phyloP scores from a whole-genome alignment of 1,140 invertebrate genomes.

The Drosophila guanche region DNA sequence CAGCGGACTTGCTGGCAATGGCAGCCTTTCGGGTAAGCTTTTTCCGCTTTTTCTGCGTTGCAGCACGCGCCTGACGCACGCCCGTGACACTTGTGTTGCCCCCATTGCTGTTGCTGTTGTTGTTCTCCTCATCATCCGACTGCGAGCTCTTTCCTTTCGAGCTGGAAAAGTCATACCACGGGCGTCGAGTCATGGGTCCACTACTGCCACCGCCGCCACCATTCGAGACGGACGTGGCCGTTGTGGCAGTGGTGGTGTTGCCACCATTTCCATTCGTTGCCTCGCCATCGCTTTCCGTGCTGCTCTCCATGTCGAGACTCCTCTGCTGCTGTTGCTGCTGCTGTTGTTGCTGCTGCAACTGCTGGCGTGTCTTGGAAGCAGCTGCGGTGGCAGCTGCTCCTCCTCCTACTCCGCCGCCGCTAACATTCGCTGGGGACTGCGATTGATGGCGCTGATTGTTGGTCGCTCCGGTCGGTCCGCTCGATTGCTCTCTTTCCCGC shows the following conservation, averaged over 20 bases:
- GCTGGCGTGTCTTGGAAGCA: slow-evolving; percentile 35
- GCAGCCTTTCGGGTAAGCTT: slow-evolving; percentile 81
- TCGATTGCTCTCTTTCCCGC: slow-evolving; percentile 47
- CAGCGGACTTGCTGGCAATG: slow-evolving; percentile 79
- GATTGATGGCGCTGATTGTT: slow-evolving; percentile 51
- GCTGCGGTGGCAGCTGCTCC: slow-evolving; percentile 22
- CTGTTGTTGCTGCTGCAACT: slow-evolving; percentile 42
- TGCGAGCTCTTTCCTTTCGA: slow-evolving; percentile 86
- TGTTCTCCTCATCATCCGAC: slow-evolving; percentile 85
- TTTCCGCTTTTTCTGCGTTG: slow-evolving; percentile 78
- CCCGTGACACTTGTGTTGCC: slow-evolving; percentile 28
- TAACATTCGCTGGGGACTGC: slow-evolving; percentile 69
- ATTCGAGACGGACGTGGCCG: slow-evolving; percentile 84
- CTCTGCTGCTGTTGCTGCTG: slow-evolving; percentile 60
- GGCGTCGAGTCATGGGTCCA: slow-evolving; percentile 86
- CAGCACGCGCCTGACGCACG: slow-evolving; percentile 62
- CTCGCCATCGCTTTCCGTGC: slow-evolving; percentile 84
- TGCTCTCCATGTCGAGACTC: slow-evolving; percentile 75
- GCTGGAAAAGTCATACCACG: slow-evolving; percentile 90
- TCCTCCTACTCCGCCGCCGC: slow-evolving; percentile 24
- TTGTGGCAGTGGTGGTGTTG: slow-evolving; percentile 85
- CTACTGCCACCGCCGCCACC: slow-evolving; percentile 16
- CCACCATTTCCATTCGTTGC: slow-evolving; percentile 83
- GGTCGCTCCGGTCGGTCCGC: slow-evolving; percentile 25
- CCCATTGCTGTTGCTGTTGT: slow-evolving; percentile 75